Conservation (phyloP, 2,797 vertebrate genomes). For the Enteromius paludinosus region DNA sequence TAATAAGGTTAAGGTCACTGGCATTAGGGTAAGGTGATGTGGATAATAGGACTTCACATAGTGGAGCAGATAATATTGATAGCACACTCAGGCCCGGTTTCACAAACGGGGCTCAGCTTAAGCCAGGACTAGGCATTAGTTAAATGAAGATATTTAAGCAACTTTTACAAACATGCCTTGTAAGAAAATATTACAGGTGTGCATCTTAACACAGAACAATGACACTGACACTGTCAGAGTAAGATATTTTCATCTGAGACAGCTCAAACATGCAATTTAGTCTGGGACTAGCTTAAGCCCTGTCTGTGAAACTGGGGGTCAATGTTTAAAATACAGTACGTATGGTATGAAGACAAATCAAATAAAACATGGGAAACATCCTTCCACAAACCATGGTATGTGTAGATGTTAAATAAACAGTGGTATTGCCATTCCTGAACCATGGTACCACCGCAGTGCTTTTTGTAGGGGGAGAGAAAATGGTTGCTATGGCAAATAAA, state of each 20-base stretch:
- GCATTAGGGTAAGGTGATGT: background rate
- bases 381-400: background rate
- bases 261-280: too few relatives aligned
- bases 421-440: background rate
- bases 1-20: background rate
- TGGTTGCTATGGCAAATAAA: constrained; percentile 62
- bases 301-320: too few relatives aligned
- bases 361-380: background rate
- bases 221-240: too few relatives aligned
- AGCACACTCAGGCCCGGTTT: too few relatives aligned
- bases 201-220: too few relatives aligned
- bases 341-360: background rate
- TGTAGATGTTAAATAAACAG: background rate
- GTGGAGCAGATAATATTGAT: background rate
- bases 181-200: too few relatives aligned
- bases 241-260: too few relatives aligned
- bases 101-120: too few relatives aligned
- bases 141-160: too few relatives aligned
- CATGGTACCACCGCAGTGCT: background rate
- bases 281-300: too few relatives aligned
- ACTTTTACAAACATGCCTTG: too few relatives aligned
- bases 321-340: background rate
- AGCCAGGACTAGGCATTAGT: too few relatives aligned
- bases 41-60: background rate
- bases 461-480: constrained; percentile 14